Base-by-base conservation (phyloP, 2,113 vertebrate genomes). In the Tonatia bakeri region DNA sequence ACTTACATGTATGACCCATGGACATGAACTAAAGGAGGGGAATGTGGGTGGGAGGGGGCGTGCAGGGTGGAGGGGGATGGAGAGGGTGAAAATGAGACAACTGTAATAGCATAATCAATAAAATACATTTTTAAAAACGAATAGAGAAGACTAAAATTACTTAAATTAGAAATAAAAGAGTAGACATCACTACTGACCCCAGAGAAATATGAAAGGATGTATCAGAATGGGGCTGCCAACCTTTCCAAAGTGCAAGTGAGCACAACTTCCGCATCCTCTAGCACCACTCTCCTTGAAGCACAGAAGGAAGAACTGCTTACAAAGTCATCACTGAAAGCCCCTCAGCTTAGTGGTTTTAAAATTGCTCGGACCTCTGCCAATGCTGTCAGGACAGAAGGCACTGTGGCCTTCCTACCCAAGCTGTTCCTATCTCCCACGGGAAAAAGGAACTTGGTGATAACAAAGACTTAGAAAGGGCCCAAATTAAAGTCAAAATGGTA, bases 401-500 rank as follows among this genome's bases (percentile, higher is more conserved):
- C 15, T 69, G 10, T 28, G 52, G n/a, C 36, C 43, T 56, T 64
- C 43, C 65, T 86, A 33, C 31, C 26, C 59, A 82, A 90, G 31
- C 13, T 79, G 73, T 90, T 92, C 80, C 73, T 33, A 26, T 36
- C 73, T 91, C 84, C 91, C 80, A 75, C 61, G 31, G 28, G n/a
- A 19, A 38, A 56, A 77, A 87, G 28, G n/a, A 81, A 79, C 54
- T 40, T 40, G 69, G 38, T 50, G 40, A 85, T 79, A 83, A 89
- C 40, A 65, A 33, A 92, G 52, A 90, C 52, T 56, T 50, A 54
- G 40, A 86, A 17, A 69, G 40, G 36, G 11, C 20, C n/a, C 36
- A 84, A 81, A 72, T 67, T 43, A 65, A 79, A 87, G 77, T 65
- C n/a, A 72, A 83, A 84, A 95, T 81, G 24, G 81, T 40, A 93